Conservation (phyloP, 2,888 invertebrate species). For the Eristalinus sepulchralis region DNA sequence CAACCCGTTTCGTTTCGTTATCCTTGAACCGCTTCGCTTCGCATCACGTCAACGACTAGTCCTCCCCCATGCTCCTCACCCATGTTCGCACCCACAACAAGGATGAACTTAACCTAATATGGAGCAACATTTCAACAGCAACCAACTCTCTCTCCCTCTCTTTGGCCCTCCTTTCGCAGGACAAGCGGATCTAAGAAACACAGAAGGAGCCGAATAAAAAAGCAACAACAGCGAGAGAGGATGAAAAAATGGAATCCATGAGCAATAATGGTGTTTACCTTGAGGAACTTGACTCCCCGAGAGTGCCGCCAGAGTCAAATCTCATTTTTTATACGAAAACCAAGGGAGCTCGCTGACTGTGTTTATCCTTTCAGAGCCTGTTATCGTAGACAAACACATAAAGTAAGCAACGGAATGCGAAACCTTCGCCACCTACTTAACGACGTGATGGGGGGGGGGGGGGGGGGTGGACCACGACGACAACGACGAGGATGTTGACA, state of each 20-base stretch:
- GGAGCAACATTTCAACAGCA: conserved; percentile 54
- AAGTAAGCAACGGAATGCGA: conserved; percentile 67
- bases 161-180: conserved; percentile 28
- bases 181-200: conserved; percentile 16
- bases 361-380: conserved; percentile 68
- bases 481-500: neutral
- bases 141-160: neutral
- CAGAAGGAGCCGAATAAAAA: neutral
- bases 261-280: conserved; percentile 70
- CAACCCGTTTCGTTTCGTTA: conserved; percentile 66
- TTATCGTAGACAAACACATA: conserved; percentile 71
- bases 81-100: neutral
- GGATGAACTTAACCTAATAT: conserved; percentile 63
- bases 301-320: conserved; percentile 42
- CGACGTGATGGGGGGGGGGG: neutral
- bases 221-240: neutral
- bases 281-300: conserved; percentile 40
- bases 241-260: conserved; percentile 35
- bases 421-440: conserved; percentile 49
- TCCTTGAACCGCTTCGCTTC: conserved; percentile 48
- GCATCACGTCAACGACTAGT: conserved; percentile 1
- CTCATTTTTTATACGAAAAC: conserved; percentile 57
- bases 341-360: conserved; percentile 44
- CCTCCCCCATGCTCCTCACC: neutral
- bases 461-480: neutral